A percentile compares a stretch with the other conserved stretches of the same genome.
Evolutionary conservation across 2,888 invertebrate species (phyloP).

Genomic region (Tachina grossa): DNA sequence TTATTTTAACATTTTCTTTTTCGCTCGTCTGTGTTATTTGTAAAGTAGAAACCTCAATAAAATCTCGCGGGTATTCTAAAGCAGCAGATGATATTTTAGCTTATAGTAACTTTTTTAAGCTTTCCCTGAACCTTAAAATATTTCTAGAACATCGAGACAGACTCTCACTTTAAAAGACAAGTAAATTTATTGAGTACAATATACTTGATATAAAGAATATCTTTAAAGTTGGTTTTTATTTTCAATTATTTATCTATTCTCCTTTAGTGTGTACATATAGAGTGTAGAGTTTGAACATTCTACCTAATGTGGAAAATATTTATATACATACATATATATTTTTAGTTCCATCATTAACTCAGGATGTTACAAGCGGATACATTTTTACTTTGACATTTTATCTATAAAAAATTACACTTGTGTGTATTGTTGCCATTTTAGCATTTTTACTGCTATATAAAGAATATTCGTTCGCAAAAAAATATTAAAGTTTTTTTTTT

Average conservation of each 20-base stretch:
- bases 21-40: not conserved
- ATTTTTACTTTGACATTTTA: constrained; percentile 64
- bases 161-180: too few species aligned
- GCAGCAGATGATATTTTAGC: constrained; percentile 23
- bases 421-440: too few species aligned
- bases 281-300: not conserved
- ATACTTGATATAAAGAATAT: not conserved
- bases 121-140: constrained; percentile 5
- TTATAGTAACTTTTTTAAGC: constrained; percentile 21
- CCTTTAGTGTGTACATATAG: not conserved
- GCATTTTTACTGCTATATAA: too few species aligned
- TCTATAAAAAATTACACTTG: constrained; percentile 16
- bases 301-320: not conserved
- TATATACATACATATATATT: constrained; percentile 1
- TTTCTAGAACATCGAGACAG: not conserved
- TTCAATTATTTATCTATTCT: constrained; percentile 7
- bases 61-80: constrained; percentile 55
- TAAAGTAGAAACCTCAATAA: constrained; percentile 33
- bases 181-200: too few species aligned
- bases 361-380: constrained; percentile 65
- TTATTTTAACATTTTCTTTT: constrained; percentile 2
- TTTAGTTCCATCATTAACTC: constrained; percentile 48
- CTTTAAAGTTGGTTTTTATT: not conserved
- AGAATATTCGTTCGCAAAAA: too few species aligned
- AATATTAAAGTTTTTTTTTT: too few species aligned